These are phyloP conservation scores for Caenorhabditis afra DNA, from an alignment of 2,888 invertebrate genomes.

Conservation along the genomic window DNA sequence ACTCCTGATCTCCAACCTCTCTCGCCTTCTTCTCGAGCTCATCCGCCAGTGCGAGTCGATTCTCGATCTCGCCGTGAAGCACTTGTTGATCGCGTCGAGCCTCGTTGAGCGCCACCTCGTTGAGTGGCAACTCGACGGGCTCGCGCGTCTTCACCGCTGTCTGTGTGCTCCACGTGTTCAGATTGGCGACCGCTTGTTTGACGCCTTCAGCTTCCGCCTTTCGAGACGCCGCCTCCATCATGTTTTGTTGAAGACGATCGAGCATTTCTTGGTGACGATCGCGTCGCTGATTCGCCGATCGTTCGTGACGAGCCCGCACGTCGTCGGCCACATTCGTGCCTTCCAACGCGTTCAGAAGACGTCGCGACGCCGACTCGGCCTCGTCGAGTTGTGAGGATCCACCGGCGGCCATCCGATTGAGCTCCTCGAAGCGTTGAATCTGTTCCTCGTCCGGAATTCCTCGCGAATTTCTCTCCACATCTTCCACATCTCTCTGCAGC, in stretches of 20 bases:
- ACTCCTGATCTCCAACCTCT: conserved; percentile 42
- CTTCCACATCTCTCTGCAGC: conserved; percentile 48
- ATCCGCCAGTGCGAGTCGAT: conserved; percentile 54
- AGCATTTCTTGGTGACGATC: conserved; percentile 62
- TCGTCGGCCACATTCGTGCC: conserved; percentile 61
- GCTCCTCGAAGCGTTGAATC: conserved; percentile 58
- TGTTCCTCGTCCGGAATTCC: conserved; percentile 46
- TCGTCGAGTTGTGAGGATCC: conserved; percentile 64
- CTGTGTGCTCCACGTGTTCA: conserved; percentile 57
- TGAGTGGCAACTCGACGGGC: conserved; percentile 62
- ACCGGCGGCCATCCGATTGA: conserved; percentile 63
- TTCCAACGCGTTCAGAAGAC: conserved; percentile 63
- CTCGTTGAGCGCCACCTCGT: conserved; percentile 54
- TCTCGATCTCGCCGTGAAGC: conserved; percentile 68
- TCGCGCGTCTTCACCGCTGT: conserved; percentile 46
- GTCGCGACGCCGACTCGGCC: conserved; percentile 57
- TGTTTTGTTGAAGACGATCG: conserved; percentile 62
- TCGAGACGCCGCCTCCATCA: conserved; percentile 63
- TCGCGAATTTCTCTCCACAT: conserved; percentile 21
- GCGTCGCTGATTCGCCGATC: conserved; percentile 43
- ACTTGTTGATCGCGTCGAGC: conserved; percentile 64
- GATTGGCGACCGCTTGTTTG: conserved; percentile 59
- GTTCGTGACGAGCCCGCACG: conserved; percentile 55
- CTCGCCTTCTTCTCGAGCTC: conserved; percentile 59
- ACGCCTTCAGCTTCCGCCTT: conserved; percentile 68